phyloP scores from a whole-genome alignment of 2,888 invertebrate genomes.

The Drosophila fulvimacula region DNA sequence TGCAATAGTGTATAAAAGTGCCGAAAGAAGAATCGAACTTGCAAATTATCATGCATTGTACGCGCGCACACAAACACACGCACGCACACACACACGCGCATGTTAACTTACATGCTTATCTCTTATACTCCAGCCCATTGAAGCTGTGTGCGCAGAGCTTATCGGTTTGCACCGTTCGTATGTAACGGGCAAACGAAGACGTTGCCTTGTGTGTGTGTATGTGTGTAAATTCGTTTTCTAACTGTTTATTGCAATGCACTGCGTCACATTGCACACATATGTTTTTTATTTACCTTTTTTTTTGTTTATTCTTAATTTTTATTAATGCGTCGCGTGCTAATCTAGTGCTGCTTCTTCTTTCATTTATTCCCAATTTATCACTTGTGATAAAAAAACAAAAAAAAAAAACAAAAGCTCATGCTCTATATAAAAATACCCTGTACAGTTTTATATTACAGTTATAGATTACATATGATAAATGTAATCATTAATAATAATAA shows the following conservation, averaged over 20 bases:
- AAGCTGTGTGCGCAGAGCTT: neutral
- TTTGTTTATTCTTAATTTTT: slow-evolving; percentile 20
- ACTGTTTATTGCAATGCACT: slow-evolving; percentile 9
- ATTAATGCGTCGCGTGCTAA: slow-evolving; percentile 23
- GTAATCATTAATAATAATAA: no score
- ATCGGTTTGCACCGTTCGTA: neutral
- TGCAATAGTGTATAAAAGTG: slow-evolving; percentile 14
- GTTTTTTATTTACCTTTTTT: slow-evolving; percentile 26
- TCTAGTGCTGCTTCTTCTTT: slow-evolving; percentile 15
- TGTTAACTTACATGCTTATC: slow-evolving; percentile 9
- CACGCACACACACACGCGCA: neutral
- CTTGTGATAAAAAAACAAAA: slow-evolving; percentile 64
- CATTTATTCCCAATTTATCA: slow-evolving; percentile 55
- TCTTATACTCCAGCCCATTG: neutral
- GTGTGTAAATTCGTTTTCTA: neutral
- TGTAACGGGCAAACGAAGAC: neutral
- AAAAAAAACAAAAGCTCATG: neutral
- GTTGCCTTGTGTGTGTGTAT: neutral
- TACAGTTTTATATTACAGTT: neutral
- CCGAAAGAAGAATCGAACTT: slow-evolving; percentile 16
- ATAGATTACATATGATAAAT: no score
- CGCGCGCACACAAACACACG: neutral
- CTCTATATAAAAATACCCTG: neutral
- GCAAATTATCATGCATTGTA: slow-evolving; percentile 20
- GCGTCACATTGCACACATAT: slow-evolving; percentile 16